A percentile compares a stretch with the other conserved stretches of the same genome.
Evolutionary conservation across 1,140 invertebrate genomes (phyloP).

Genomic region (Drosophila littoralis): DNA sequence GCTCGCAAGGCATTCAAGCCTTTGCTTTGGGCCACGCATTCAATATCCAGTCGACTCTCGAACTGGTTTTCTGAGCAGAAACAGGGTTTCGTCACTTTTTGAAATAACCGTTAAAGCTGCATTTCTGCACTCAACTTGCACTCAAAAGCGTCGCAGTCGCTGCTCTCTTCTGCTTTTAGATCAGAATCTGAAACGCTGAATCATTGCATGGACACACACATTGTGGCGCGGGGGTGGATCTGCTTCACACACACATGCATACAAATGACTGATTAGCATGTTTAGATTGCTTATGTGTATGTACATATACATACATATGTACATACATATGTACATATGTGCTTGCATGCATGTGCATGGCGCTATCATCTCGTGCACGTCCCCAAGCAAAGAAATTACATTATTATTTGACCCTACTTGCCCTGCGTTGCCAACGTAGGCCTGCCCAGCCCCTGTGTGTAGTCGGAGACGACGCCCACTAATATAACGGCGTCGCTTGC

Average conservation of each 20-base stretch:
- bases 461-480: constrained; percentile 30
- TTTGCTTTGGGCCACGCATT: not conserved
- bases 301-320: not conserved
- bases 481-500: constrained; percentile 5
- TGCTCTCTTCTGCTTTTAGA: not conserved
- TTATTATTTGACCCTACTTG: constrained; percentile 1
- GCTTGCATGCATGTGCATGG: not conserved
- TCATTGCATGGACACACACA: constrained; percentile 11
- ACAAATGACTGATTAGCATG: too few relatives aligned
- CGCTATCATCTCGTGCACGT: too few relatives aligned
- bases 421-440: not conserved
- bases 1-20: not conserved
- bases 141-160: not conserved
- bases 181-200: not conserved
- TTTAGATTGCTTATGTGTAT: not conserved
- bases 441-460: not conserved
- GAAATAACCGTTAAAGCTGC: constrained; percentile 14
- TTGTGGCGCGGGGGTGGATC: not conserved
- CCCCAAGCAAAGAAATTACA: constrained; percentile 5
- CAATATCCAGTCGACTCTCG: not conserved
- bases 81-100: constrained; percentile 24
- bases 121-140: constrained; percentile 9
- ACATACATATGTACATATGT: constrained; percentile 1
- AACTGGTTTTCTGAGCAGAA: constrained; percentile 20
- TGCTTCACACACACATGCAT: not conserved